Evolutionary conservation across 2,888 invertebrate species (phyloP), one percentile per base, ranked within the genome.

Genomic region (Amblyteles armatorius): DNA sequence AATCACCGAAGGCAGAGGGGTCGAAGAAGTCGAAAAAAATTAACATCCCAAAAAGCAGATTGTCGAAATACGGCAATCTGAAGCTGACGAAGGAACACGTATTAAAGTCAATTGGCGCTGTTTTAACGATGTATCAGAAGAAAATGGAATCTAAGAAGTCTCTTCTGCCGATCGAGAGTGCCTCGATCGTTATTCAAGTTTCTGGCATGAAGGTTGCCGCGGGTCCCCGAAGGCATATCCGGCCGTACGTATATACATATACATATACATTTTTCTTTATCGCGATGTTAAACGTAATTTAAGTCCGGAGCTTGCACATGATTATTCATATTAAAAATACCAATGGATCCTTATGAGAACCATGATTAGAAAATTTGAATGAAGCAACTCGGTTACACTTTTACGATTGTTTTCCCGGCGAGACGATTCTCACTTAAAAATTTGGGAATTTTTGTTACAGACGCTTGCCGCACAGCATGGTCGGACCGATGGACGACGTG

Each of bases 401-500:
- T 26, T 33, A 63, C 4, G 44, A 40, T 50, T 40, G 9, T 33
- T 11, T 9, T 16, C 22, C 19, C 52, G 0, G 1, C 11, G 33
- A 50, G 40, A 68, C 0, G 36, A 44, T 40, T 50, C 48, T 16
- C 6, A 22, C 22, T 26, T 36, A 1, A 74, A 36, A n/a, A 1
- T 68, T 33, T 0, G n/a, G 5, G 6, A 29, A 9, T 19, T 19
- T 63, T 74, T 33, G 22, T 91, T 57, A 81, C 76, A 95, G 95
- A 65, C 90, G 91, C 13, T 89, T 96, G 9, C 96, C 96, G 69
- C 95, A 97, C 91, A 95, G 96, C 2, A 93, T 97, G 60, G 93
- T 96, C n/a, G 94, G 95, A 48, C 94, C 95, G 2, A 95, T 95
- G 2, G 96, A 96, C 83, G 97, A 97, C 88, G 95, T 98, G 29